These are phyloP conservation scores for Pholis gunnellus DNA, from an alignment of 2,113 vertebrate genomes.

Conservation along the genomic window DNA sequence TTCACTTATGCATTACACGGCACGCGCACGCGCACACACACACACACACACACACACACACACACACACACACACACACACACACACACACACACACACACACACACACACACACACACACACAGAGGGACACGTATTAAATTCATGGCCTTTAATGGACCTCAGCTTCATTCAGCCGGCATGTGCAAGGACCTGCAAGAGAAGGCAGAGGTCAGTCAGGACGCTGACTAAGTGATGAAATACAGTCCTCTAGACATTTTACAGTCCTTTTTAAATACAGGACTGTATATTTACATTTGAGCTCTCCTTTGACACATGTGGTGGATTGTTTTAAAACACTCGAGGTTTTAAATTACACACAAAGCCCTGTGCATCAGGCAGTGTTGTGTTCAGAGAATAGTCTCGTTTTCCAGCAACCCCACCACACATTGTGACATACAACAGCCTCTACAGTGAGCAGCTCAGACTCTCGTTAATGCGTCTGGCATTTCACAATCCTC, in stretches of 20 bases:
- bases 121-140: constrained; percentile 35
- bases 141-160: constrained; percentile 69
- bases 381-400: background rate
- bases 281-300: background rate
- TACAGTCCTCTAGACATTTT: background rate
- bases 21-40: background rate
- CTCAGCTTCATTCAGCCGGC: constrained; percentile 13
- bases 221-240: constrained; percentile 6
- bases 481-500: background rate
- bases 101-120: constrained; percentile 31
- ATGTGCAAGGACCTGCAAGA: constrained; percentile 31
- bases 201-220: constrained; percentile 32
- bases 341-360: background rate
- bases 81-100: constrained; percentile 15
- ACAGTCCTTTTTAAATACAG: background rate
- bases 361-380: background rate
- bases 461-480: background rate
- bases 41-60: too few species aligned
- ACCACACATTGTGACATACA: background rate
- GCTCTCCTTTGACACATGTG: background rate
- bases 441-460: background rate
- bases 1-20: constrained; percentile 69
- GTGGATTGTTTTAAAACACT: background rate
- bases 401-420: background rate
- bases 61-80: constrained; percentile 32